Conservation (phyloP, 2,113 vertebrate species). For the Triplophysa rosa region DNA sequence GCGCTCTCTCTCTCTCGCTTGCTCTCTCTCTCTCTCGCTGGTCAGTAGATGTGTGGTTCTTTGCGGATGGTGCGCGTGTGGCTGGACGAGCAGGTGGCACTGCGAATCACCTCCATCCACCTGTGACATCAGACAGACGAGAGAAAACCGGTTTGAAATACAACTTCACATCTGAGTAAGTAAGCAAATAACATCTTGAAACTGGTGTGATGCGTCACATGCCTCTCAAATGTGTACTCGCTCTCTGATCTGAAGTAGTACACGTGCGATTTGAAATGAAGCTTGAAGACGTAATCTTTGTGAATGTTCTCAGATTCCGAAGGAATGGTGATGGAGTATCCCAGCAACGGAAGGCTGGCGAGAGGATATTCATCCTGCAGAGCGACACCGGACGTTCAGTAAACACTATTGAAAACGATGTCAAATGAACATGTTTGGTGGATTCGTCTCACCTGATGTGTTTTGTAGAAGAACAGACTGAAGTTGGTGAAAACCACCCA, state of each 20-base stretch:
- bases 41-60: slow-evolving; percentile 82
- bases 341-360: slow-evolving; percentile 94
- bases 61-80: slow-evolving; percentile 80
- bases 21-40: neutral
- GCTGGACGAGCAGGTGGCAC: slow-evolving; percentile 86
- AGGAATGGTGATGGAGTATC: slow-evolving; percentile 94
- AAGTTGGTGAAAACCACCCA: slow-evolving; percentile 99
- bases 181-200: too few species aligned
- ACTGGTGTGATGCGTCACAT: neutral
- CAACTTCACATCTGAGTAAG: too few species aligned
- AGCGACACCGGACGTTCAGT: neutral
- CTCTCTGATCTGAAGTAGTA: slow-evolving; percentile 99
- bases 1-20: neutral
- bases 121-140: slow-evolving; percentile 64
- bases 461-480: slow-evolving; percentile 99
- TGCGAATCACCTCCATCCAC: slow-evolving; percentile 99
- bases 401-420: neutral
- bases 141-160: neutral
- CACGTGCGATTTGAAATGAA: slow-evolving; percentile 98
- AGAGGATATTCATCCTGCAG: slow-evolving; percentile 93
- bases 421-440: too few species aligned
- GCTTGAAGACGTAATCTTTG: slow-evolving; percentile 98
- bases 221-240: slow-evolving; percentile 97
- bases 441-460: slow-evolving; percentile 85
- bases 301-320: slow-evolving; percentile 93